Percentiles rank a stretch among this genome's conserved stretches.
These are phyloP conservation scores for Tetramorium simillimum DNA, from an alignment of 1,140 invertebrate genomes.

Conservation along the genomic window DNA sequence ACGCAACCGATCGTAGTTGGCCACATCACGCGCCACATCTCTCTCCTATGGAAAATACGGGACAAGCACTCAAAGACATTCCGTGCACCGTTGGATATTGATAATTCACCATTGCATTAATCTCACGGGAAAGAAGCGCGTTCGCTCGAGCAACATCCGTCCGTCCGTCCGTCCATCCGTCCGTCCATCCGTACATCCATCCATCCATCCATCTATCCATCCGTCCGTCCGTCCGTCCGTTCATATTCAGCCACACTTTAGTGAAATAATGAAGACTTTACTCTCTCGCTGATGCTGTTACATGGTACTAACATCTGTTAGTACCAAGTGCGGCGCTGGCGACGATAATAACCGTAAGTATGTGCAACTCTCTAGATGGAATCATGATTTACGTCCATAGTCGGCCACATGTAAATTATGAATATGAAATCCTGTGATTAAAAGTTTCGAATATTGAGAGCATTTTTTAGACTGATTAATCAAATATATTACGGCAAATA, in stretches of 20 bases:
- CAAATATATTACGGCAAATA: too few species aligned
- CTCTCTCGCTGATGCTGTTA: neutral
- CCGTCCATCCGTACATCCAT: neutral
- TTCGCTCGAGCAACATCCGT: slow-evolving; percentile 66
- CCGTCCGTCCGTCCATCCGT: slow-evolving; percentile 30
- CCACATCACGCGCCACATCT: neutral
- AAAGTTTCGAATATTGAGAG: too few species aligned
- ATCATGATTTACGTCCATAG: too few species aligned
- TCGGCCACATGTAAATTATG: too few species aligned
- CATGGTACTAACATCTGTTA: too few species aligned
- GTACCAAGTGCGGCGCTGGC: too few species aligned
- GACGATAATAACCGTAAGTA: too few species aligned
- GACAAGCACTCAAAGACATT: slow-evolving; percentile 66
- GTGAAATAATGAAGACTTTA: slow-evolving; percentile 18
- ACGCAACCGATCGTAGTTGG: neutral
- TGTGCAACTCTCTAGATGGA: too few species aligned
- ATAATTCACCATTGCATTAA: slow-evolving; percentile 80
- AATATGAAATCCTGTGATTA: too few species aligned
- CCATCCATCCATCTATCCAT: slow-evolving; percentile 59
- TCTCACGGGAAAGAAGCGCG: slow-evolving; percentile 59
- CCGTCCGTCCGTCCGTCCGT: neutral
- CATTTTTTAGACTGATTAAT: too few species aligned
- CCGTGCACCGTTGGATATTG: slow-evolving; percentile 68
- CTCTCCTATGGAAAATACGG: neutral
- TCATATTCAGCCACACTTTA: neutral